A percentile compares a stretch with the other conserved stretches of the same genome.
Evolutionary conservation across 2,113 vertebrate genomes (phyloP).

Genomic region (Tragelaphus scriptus): DNA sequence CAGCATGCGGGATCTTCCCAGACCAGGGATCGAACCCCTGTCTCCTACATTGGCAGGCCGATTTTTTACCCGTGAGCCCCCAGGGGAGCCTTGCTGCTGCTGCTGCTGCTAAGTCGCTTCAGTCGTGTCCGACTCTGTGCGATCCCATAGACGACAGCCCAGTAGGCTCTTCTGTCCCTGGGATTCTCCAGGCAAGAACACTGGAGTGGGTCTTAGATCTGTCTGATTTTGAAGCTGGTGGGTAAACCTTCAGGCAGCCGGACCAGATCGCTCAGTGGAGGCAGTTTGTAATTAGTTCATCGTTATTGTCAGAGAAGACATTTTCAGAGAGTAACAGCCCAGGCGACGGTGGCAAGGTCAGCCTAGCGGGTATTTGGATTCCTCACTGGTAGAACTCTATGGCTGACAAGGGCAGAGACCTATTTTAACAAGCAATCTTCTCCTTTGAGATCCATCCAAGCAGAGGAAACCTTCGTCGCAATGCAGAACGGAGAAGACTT

Average conservation of each 20-base stretch:
- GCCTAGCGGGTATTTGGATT: accelerated
- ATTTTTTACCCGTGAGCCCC: background rate
- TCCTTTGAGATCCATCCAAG: background rate
- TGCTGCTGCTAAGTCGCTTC: too few species aligned
- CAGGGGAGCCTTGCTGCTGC: background rate
- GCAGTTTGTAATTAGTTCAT: background rate
- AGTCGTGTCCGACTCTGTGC: too few species aligned
- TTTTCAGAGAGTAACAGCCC: background rate
- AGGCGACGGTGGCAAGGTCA: background rate
- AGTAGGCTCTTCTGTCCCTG: too few species aligned
- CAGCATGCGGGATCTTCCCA: background rate
- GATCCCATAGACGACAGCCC: too few species aligned
- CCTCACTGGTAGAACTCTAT: background rate
- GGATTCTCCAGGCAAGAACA: too few species aligned
- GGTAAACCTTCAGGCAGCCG: background rate
- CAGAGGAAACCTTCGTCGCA: accelerated
- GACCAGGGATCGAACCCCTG: background rate
- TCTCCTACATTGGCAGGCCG: background rate
- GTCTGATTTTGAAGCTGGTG: background rate
- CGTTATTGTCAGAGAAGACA: background rate
- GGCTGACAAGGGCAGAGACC: background rate
- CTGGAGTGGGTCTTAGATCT: too few species aligned
- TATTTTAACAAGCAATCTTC: background rate
- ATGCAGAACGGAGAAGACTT: background rate
- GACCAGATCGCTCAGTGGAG: background rate